phyloP scores from a whole-genome alignment of 2,797 vertebrate species.

The Morelia viridis region DNA sequence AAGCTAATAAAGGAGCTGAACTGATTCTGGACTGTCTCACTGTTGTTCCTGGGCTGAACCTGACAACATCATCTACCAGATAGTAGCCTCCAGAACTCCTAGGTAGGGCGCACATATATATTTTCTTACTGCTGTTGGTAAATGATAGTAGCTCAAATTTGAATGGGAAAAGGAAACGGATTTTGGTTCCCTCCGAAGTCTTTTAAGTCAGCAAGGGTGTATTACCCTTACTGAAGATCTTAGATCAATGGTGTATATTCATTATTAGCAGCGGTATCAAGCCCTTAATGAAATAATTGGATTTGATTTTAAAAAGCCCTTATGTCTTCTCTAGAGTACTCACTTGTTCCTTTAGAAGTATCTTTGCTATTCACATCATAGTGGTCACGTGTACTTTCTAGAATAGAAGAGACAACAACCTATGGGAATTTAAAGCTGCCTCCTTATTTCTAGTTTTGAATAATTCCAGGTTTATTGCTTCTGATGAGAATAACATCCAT shows the following conservation, averaged over 20 bases:
- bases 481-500: background rate
- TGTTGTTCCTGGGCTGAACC: too few relatives aligned
- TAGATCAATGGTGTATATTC: background rate
- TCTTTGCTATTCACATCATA: constrained; percentile 14
- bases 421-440: background rate
- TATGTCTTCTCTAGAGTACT: background rate
- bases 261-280: background rate
- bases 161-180: background rate
- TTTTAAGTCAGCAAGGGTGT: background rate
- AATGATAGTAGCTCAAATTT: background rate
- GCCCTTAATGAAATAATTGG: background rate
- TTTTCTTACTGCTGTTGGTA: background rate
- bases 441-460: background rate
- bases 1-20: too few relatives aligned
- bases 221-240: background rate
- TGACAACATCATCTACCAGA: background rate
- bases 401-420: constrained; percentile 8
- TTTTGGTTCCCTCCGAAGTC: background rate
- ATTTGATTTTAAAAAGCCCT: background rate
- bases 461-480: background rate
- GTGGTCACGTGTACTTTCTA: constrained; percentile 1
- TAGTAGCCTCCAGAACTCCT: background rate
- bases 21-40: too few relatives aligned
- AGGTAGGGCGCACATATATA: background rate
- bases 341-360: constrained; percentile 5